These are phyloP conservation scores for Meta bourneti DNA, from an alignment of 2,888 invertebrate species.

Conservation along the genomic window DNA sequence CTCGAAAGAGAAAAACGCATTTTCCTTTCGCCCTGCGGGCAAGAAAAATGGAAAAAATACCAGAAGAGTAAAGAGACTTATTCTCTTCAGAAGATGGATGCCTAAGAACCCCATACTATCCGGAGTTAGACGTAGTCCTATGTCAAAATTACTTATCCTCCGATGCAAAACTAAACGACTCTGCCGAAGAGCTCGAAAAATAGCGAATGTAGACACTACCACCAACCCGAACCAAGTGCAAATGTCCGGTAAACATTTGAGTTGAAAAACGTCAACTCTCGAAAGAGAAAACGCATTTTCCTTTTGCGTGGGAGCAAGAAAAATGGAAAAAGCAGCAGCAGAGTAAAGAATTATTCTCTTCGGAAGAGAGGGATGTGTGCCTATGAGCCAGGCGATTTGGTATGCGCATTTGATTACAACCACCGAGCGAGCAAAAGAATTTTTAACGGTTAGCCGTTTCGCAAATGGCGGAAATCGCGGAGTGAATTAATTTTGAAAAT, in stretches of 20 bases:
- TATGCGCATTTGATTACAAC: conserved; percentile 49
- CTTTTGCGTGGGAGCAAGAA: background rate
- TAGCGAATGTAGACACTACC: background rate
- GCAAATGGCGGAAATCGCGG: background rate
- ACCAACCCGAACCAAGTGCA: background rate
- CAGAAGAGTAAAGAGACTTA: background rate
- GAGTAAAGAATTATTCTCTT: background rate
- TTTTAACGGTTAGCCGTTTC: conserved; percentile 18
- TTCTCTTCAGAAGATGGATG: background rate
- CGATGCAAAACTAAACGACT: background rate
- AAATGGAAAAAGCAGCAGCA: background rate
- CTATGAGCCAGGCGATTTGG: conserved; percentile 2
- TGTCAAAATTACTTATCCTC: no score
- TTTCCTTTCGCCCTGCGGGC: background rate
- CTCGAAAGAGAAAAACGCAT: background rate
- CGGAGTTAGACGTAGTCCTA: no score
- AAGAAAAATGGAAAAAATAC: background rate
- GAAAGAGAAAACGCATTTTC: background rate
- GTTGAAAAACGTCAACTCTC: background rate
- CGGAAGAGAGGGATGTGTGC: background rate
- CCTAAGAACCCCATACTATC: background rate
- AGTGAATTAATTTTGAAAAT: conserved; percentile 23
- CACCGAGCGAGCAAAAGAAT: background rate
- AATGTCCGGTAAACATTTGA: background rate
- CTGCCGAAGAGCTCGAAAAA: background rate